A percentile compares a stretch with the other conserved stretches of the same genome.
Conservation (phyloP, 1,140 invertebrate genomes). For the Drosophila pandora region DNA sequence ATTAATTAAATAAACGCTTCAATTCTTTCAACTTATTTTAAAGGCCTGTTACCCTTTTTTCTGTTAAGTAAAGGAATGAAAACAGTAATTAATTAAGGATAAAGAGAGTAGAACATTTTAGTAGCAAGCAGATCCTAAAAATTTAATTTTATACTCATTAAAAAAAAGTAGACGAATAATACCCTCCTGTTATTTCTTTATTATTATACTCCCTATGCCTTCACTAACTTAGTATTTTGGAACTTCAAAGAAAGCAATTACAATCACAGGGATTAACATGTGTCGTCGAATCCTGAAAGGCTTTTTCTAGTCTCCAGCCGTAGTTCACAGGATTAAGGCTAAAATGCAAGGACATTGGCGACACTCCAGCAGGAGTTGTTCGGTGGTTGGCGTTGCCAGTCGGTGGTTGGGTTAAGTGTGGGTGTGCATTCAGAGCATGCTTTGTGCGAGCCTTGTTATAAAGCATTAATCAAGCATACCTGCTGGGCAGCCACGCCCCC, state of each 20-base stretch:
- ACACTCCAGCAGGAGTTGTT: constrained; percentile 26
- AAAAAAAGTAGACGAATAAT: too few species aligned
- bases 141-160: too few species aligned
- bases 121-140: not conserved
- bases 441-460: constrained; percentile 66
- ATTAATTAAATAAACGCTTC: constrained; percentile 65
- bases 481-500: constrained; percentile 55
- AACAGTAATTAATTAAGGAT: constrained; percentile 52
- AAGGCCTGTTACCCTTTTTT: constrained; percentile 11
- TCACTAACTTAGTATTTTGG: not conserved
- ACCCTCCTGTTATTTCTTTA: not conserved
- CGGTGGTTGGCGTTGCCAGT: not conserved
- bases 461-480: constrained; percentile 82
- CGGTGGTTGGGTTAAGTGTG: constrained; percentile 41
- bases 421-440: constrained; percentile 30
- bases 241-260: constrained; percentile 31
- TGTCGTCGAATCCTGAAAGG: constrained; percentile 69
- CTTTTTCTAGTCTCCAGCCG: constrained; percentile 56
- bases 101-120: not conserved
- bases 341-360: constrained; percentile 60
- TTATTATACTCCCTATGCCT: not conserved
- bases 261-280: constrained; percentile 67
- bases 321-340: constrained; percentile 81
- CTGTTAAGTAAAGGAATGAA: constrained; percentile 67
- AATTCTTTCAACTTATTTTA: constrained; percentile 35